Percentiles rank a stretch among this genome's conserved stretches.
Evolutionary conservation across 2,113 vertebrate species (phyloP).

Genomic region (Leucopternis melanops): DNA sequence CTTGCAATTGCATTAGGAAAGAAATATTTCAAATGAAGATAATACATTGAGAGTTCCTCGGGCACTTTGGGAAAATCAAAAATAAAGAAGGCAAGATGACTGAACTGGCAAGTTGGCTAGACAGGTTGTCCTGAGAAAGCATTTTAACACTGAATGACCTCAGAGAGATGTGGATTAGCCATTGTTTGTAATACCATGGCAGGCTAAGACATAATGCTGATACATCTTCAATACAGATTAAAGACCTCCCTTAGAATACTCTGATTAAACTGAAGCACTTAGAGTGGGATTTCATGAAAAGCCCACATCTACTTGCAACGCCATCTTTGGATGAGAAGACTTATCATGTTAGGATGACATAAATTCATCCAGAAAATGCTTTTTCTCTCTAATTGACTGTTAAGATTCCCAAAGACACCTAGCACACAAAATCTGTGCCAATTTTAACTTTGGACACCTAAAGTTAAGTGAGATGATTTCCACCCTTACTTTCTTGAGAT

Average conservation of each 20-base stretch:
- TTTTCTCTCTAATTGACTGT: background rate
- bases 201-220: background rate
- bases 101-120: background rate
- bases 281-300: background rate
- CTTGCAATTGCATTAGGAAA: conserved; percentile 8
- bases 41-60: background rate
- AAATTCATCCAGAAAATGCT: background rate
- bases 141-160: background rate
- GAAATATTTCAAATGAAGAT: background rate
- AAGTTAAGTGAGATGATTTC: background rate
- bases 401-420: background rate
- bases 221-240: background rate
- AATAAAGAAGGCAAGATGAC: background rate
- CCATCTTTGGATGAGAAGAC: background rate
- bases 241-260: background rate
- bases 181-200: background rate
- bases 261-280: background rate
- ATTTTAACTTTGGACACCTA: background rate
- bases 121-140: background rate
- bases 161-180: background rate
- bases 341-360: background rate
- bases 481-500: background rate
- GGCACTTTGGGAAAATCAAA: background rate
- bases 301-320: background rate
- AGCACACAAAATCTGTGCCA: background rate